Evolutionary conservation across 64 coral and sea anemone genomes (phyloP).

Genomic region (Pocillopora verrucosa): DNA sequence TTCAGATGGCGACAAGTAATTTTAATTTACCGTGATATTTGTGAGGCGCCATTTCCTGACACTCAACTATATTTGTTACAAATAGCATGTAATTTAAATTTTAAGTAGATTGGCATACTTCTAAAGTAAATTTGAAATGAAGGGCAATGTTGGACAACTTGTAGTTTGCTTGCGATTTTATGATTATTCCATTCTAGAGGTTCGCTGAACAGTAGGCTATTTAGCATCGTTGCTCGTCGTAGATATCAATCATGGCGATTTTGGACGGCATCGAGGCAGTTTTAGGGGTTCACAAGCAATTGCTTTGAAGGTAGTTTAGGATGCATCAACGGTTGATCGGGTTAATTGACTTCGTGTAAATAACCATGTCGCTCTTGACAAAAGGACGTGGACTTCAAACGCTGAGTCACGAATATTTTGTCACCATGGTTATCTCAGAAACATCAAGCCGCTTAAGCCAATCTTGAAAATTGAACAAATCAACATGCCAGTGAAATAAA

Average conservation of each 20-base stretch:
- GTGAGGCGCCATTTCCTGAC: constrained; percentile 23
- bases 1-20: constrained; percentile 23
- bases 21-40: constrained; percentile 28
- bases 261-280: not conserved
- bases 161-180: not conserved
- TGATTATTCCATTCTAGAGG: constrained; percentile 7
- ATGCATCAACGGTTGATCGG: constrained; percentile 40
- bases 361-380: constrained; percentile 9
- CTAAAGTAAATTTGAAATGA: constrained; percentile 52
- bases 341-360: constrained; percentile 52
- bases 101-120: constrained; percentile 27
- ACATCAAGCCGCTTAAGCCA: constrained; percentile 28
- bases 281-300: not conserved
- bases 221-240: not conserved
- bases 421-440: constrained; percentile 9
- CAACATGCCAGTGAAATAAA: too few species aligned
- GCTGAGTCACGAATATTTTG: constrained; percentile 49
- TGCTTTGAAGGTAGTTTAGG: not conserved
- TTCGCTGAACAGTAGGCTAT: not conserved
- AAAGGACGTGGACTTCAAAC: not conserved
- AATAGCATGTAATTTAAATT: constrained; percentile 44
- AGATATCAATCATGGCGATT: not conserved
- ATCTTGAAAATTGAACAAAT: constrained; percentile 17
- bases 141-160: not conserved
- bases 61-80: constrained; percentile 55